These are phyloP conservation scores for Tringa solitaria DNA, from an alignment of 2,113 vertebrate species.

Conservation along the genomic window DNA sequence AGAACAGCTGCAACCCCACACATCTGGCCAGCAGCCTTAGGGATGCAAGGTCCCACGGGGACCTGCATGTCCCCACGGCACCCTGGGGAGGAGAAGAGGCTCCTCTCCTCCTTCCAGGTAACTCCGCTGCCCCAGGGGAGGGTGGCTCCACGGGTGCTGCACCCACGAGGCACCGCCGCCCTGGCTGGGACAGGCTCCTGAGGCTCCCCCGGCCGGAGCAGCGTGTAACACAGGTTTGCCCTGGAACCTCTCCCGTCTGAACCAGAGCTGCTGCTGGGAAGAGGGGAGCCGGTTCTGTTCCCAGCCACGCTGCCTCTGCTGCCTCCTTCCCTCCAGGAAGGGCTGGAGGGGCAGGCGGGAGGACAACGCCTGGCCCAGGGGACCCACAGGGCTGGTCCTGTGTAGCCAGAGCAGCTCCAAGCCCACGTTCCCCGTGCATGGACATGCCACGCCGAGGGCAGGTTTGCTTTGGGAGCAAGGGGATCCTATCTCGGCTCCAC, in stretches of 20 bases:
- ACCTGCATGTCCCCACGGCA: accelerated
- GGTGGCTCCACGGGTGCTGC: background rate
- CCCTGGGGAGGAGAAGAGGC: background rate
- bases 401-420: background rate
- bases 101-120: background rate
- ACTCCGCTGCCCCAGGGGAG: accelerated
- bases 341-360: background rate
- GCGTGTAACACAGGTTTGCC: background rate
- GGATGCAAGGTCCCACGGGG: background rate
- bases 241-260: background rate
- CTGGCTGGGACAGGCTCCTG: background rate
- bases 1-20: background rate
- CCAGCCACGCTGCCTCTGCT: background rate
- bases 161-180: accelerated
- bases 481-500: background rate
- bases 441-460: accelerated
- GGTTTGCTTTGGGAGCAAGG: background rate
- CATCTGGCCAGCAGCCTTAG: background rate
- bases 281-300: background rate
- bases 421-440: accelerated
- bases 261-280: background rate
- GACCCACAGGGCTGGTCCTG: background rate
- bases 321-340: background rate
- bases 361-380: background rate
- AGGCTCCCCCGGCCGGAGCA: background rate